Base-by-base conservation (phyloP, 2,113 vertebrate species). In the Lates calcarifer region DNA sequence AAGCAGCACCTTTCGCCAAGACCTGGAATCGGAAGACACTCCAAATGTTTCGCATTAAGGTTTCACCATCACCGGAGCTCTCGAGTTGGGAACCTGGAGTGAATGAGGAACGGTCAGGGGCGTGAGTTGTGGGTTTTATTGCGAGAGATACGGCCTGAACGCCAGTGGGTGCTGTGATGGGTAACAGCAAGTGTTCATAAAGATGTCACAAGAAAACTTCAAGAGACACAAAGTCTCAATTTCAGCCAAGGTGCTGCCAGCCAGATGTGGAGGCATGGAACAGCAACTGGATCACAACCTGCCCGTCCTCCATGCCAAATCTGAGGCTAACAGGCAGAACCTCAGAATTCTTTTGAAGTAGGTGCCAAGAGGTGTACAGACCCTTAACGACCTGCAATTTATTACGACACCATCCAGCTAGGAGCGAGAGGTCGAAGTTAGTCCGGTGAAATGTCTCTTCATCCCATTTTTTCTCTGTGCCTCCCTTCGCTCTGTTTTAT, bases 201-300 rank as follows among this genome's bases (percentile, higher is more conserved):
- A 96, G 94, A 94, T 94, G 93, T 95, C 94, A 95, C 76, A 86
- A 74, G 84, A 86, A 91, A 93, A 94, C 90, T 87, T 93, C 89
- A 90, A 89, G 92, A 95, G 93, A 94, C 92, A 87, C 93, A 94
- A 95, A 95, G 92, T 94, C 94, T 95, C 94, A 94, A 93, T 95
- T 94, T 94, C 85, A 84, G 93, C 86, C 91, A 87, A 93, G 88
- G 91, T 89, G 85, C 95, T 95, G 93, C 93, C 93, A 91, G 83
- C 92, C 95, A 96, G 95, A 96, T 96, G 95, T 96, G 93, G 70
- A 88, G 79, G 80, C 87, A 77, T 63, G 65, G 82, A 90, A 88
- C 82, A 62, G 81, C 74, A 81, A 89, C 90, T 88, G 87, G 80
- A 88, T 82, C 83, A 26, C 86, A 83, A 90, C 89, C 81, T 68